These are phyloP conservation scores for Drosophila mimetica DNA, from an alignment of 2,888 invertebrate species.

Conservation along the genomic window DNA sequence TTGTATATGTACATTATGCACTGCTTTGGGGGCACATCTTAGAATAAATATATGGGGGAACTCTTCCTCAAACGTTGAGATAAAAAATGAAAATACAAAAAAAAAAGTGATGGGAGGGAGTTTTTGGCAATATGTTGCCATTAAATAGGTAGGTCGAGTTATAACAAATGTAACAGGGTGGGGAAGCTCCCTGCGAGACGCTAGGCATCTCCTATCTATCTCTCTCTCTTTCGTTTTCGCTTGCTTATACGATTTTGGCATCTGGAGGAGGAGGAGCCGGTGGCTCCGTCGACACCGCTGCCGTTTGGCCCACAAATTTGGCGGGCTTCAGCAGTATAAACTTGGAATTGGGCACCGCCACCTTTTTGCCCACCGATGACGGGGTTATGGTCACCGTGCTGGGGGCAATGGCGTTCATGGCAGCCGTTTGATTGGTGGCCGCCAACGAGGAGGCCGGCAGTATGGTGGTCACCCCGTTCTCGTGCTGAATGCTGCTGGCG, in stretches of 20 bases:
- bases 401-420: constrained; percentile 81
- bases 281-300: not conserved
- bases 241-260: constrained; percentile 18
- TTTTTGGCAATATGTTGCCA: not conserved
- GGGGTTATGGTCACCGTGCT: constrained; percentile 82
- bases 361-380: constrained; percentile 55
- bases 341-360: constrained; percentile 74
- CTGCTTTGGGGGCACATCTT: constrained; percentile 8
- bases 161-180: constrained; percentile 28
- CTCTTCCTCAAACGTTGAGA: not conserved
- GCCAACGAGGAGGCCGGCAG: constrained; percentile 81
- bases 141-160: constrained; percentile 2
- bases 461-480: constrained; percentile 81
- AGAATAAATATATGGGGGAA: constrained; percentile 26
- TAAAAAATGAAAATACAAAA: constrained; percentile 14
- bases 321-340: constrained; percentile 80
- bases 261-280: constrained; percentile 8
- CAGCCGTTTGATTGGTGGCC: constrained; percentile 78
- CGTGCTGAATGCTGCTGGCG: constrained; percentile 78
- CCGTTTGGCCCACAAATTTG: constrained; percentile 40
- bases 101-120: not conserved
- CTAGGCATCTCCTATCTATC: constrained; percentile 18
- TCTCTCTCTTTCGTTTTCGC: constrained; percentile 17
- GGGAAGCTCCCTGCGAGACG: constrained; percentile 13
- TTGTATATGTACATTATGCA: constrained; percentile 14